Conservation (phyloP, 92 coral and sea anemone species). For the Bergia sp. region DNA sequence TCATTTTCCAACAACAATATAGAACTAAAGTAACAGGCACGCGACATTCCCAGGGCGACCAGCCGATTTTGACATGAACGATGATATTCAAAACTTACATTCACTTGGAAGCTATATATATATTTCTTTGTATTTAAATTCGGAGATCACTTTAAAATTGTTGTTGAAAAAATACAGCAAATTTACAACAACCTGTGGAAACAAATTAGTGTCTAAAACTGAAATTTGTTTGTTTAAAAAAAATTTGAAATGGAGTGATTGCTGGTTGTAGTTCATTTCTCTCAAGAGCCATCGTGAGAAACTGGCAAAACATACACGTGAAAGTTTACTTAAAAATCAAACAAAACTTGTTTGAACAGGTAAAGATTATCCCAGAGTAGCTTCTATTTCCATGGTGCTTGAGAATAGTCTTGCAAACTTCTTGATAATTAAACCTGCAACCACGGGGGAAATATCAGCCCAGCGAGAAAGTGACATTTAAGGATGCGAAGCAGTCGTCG, state of each 20-base stretch:
- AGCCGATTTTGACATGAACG: neutral
- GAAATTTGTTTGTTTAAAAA: neutral
- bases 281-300: neutral
- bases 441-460: neutral
- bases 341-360: neutral
- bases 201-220: neutral
- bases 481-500: neutral
- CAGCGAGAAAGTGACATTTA: neutral
- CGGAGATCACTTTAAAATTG: neutral
- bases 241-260: neutral
- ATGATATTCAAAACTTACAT: neutral
- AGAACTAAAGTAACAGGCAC: neutral
- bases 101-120: neutral
- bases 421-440: neutral
- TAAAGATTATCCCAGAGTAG: neutral
- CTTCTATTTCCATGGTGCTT: neutral
- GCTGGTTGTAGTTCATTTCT: too few relatives aligned
- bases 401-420: neutral
- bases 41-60: neutral
- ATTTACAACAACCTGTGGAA: neutral
- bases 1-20: neutral
- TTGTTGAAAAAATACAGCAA: too few relatives aligned
- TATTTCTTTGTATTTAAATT: neutral
- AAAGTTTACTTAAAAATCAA: neutral
- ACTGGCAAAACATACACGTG: neutral